Evolutionary conservation across 2,797 vertebrate species (phyloP).

Genomic region (Acipenser ruthenus): DNA sequence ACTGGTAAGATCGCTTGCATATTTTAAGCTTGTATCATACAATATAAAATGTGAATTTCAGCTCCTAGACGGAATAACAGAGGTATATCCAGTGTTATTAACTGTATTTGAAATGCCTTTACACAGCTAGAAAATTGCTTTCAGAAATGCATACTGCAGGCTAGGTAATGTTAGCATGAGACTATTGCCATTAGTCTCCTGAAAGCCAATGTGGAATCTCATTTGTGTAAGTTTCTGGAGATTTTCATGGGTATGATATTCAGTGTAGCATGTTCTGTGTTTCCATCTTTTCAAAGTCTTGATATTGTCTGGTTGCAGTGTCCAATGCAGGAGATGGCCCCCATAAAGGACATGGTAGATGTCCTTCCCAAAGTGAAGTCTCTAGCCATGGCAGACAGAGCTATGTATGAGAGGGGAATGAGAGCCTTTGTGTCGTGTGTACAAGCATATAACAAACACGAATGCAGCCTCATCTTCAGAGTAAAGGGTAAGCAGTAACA

Average conservation of each 20-base stretch:
- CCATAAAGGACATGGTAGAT: conserved; percentile 55
- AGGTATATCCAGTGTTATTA: neutral
- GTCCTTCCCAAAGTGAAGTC: conserved; percentile 75
- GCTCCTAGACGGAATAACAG: neutral
- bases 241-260: too few relatives aligned
- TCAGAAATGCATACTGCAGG: too few relatives aligned
- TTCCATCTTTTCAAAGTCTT: too few relatives aligned
- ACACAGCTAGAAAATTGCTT: too few relatives aligned
- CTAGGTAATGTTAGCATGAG: too few relatives aligned
- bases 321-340: conserved; percentile 73
- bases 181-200: too few relatives aligned
- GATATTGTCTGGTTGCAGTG: conserved; percentile 55
- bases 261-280: too few relatives aligned
- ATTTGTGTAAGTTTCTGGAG: too few relatives aligned
- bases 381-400: conserved; percentile 74
- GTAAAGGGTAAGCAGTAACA: conserved; percentile 68
- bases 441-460: conserved; percentile 90
- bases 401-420: conserved; percentile 82
- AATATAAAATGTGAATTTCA: neutral
- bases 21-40: neutral
- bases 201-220: too few relatives aligned
- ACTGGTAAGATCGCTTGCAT: neutral
- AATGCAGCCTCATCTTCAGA: conserved; percentile 90
- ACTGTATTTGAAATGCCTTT: neutral
- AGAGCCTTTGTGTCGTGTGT: conserved; percentile 82